Evolutionary conservation across 1,140 invertebrate genomes (phyloP), one percentile per base, ranked within the genome.

Genomic region (Lethrus apterus): DNA sequence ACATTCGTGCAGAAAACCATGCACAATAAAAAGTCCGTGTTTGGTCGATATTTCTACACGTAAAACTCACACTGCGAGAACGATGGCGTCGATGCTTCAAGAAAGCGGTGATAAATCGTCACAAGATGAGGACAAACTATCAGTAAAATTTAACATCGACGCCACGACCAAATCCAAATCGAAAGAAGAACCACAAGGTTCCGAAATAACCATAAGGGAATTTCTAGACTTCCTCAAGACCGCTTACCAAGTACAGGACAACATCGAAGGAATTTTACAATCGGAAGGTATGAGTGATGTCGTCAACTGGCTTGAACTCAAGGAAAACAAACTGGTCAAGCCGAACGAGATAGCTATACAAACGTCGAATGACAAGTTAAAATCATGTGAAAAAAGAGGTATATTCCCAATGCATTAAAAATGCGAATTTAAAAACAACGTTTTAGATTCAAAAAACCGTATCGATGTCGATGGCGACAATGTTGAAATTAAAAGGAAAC

Each of bases 141-240:
- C n/a, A n/a, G n/a, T n/a, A n/a, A n/a, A n/a, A n/a, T n/a, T n/a
- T n/a, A n/a, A n/a, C n/a, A n/a, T n/a, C n/a, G n/a, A n/a, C n/a
- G n/a, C n/a, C n/a, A n/a, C n/a, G n/a, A n/a, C n/a, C n/a, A n/a
- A n/a, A n/a, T n/a, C n/a, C n/a, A n/a, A n/a, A n/a, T n/a, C n/a
- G 31, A 49, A 40, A 42, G 2, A 2, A 21, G 41, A 50, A 7
- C 9, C 20, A 14, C 40, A 58, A 23, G 34, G 36, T 33, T 63
- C 70, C 1, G 69, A 79, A 44, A 75, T 83, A 46, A 76, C 79
- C 0, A 74, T 82, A 14, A 76, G 77, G 65, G 75, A 80, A 54
- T 84, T 84, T 63, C 77, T 84, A 48, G 80, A 83, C 56, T 82
- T 83, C 62, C 76, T 85, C 70, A 74, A 76, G 60, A 80, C 77